Evolutionary conservation across 2,797 vertebrate species (phyloP), one percentile per base, ranked within the genome.

Genomic region (Microctenopoma lineatum): DNA sequence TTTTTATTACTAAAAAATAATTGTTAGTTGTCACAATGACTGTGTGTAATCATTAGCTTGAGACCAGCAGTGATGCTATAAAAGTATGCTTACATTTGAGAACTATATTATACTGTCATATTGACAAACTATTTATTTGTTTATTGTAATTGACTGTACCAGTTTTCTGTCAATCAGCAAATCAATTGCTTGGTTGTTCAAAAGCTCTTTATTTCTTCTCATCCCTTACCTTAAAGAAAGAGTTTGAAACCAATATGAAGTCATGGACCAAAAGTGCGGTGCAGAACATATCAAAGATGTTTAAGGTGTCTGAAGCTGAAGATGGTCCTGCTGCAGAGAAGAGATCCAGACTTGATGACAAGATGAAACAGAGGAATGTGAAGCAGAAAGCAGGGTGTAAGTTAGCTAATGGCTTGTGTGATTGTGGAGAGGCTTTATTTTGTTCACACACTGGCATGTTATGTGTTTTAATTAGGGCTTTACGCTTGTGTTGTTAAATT

Each of bases 231-330:
- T 25, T 3, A 32, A 59, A 88, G 86, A 66, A 14, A 4, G 63
- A 68, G 29, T 88, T 88, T 71, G 54, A 64, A 4, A 68, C 75
- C 11, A 50, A 81, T 16, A 71, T 90, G 84, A 57, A 73, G 6
- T 44, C 44, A 0, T 82, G 62, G 67, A 53, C 55, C 66, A 75
- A 29, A 78, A 46, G 0, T 2, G 80, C 77, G 0, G 60, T 58
- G 6, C 54, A 66, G 39, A 79, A 84, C 51, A 76, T 87, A 15
- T 7, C 57, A 18, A 2, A 42, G 32, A 64, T 86, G 36, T n/a
- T 87, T 34, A 84, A 56, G 44, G 47, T 27, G 34, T 79, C 64
- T 4, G 70, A 61, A 8, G 51, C 48, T 9, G 61, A 66, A 21
- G 64, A 45, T 0, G 32, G 7, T 29, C 14, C 38, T 2, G 42